phyloP scores from a whole-genome alignment of 2,888 invertebrate species.

The Beris chalybata region DNA sequence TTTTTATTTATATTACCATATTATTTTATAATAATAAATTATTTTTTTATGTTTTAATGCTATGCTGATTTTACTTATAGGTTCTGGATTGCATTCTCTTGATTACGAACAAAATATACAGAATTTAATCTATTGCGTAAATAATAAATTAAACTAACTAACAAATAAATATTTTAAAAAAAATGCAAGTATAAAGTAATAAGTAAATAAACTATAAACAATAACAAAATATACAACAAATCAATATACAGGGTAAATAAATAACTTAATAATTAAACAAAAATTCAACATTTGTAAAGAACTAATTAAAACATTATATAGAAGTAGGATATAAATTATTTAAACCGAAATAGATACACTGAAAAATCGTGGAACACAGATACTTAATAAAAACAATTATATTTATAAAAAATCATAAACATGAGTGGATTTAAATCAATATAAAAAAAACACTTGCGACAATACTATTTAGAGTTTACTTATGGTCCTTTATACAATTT shows the following conservation, averaged over 20 bases:
- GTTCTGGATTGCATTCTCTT: slow-evolving; percentile 18
- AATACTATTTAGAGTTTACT: slow-evolving; percentile 15
- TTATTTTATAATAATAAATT: too few relatives aligned
- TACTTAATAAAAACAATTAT: background rate
- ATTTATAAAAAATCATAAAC: background rate
- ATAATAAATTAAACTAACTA: too few relatives aligned
- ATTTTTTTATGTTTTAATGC: slow-evolving; percentile 12
- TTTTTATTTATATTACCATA: too few relatives aligned
- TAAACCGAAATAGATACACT: background rate
- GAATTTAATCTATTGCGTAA: too few relatives aligned
- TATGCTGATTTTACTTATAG: background rate
- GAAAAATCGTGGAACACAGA: background rate
- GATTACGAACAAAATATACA: background rate
- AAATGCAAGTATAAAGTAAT: too few relatives aligned
- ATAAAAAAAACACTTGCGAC: slow-evolving; percentile 22
- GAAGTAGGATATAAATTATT: background rate
- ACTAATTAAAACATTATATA: background rate
- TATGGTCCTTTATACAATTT: background rate
- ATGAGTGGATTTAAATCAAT: slow-evolving; percentile 13
- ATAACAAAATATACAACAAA: slow-evolving; percentile 16
- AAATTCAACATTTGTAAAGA: background rate
- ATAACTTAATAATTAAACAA: too few relatives aligned
- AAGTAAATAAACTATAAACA: slow-evolving; percentile 1
- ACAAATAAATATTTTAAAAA: too few relatives aligned
- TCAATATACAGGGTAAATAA: slow-evolving; percentile 28